phyloP scores from a whole-genome alignment of 2,888 invertebrate genomes.

The Phengaris arion region DNA sequence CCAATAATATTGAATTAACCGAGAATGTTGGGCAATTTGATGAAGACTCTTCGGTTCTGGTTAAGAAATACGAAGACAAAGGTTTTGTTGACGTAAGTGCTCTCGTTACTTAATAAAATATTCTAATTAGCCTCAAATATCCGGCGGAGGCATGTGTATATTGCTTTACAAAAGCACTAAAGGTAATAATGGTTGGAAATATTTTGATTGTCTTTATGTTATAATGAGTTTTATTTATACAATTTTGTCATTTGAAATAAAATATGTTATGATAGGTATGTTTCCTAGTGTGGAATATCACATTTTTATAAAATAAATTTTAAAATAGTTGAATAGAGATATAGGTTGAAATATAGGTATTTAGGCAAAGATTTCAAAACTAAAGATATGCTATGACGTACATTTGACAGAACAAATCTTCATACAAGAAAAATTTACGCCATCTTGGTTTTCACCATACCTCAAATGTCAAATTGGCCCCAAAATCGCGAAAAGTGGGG shows the following conservation, averaged over 20 bases:
- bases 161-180: conserved; percentile 20
- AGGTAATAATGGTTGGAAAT: background rate
- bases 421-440: too few relatives aligned
- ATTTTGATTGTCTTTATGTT: conserved; percentile 7
- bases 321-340: too few relatives aligned
- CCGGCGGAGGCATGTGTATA: conserved; percentile 8
- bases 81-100: conserved; percentile 5
- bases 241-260: background rate
- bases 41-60: conserved; percentile 1
- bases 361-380: too few relatives aligned
- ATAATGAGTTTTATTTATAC: background rate
- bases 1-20: background rate
- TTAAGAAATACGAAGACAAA: conserved; percentile 25
- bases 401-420: too few relatives aligned
- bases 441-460: too few relatives aligned
- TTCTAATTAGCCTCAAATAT: conserved; percentile 19
- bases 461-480: too few relatives aligned
- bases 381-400: too few relatives aligned
- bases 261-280: background rate
- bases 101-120: background rate
- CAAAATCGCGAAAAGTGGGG: too few relatives aligned
- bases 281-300: too few relatives aligned
- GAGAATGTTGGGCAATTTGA: background rate
- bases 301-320: too few relatives aligned
- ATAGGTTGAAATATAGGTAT: too few relatives aligned